These are phyloP conservation scores for Periparus ater DNA, from an alignment of 2,797 vertebrate species.

Conservation along the genomic window DNA sequence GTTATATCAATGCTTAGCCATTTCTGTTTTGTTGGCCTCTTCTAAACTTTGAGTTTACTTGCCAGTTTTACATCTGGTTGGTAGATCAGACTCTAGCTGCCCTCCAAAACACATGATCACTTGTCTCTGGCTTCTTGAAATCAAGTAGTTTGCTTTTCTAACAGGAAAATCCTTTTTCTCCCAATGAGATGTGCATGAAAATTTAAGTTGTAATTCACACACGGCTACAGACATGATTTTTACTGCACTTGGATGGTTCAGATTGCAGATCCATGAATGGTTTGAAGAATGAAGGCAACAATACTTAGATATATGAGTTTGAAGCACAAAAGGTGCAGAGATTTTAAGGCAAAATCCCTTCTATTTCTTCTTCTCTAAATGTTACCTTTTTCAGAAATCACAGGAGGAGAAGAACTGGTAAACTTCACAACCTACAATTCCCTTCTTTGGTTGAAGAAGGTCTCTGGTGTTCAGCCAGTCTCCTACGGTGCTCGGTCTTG, in stretches of 20 bases:
- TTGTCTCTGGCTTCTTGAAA: conserved; percentile 34
- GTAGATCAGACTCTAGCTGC: neutral
- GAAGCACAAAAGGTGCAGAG: conserved; percentile 19
- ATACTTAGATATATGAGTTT: conserved; percentile 49
- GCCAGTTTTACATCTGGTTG: neutral
- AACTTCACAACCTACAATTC: neutral
- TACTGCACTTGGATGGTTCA: neutral
- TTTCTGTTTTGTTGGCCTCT: neutral
- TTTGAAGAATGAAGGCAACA: conserved; percentile 40
- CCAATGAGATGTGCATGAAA: neutral
- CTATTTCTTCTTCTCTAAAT: conserved; percentile 15
- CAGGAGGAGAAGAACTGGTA: neutral
- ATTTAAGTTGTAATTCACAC: neutral
- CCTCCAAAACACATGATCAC: neutral
- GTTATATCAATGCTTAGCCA: neutral
- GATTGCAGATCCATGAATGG: neutral
- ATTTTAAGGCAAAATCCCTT: conserved; percentile 64
- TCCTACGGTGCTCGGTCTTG: neutral
- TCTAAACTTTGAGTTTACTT: neutral
- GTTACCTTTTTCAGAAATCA: neutral
- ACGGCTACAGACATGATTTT: conserved; percentile 2
- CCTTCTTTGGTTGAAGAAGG: neutral
- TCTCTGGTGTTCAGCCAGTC: neutral
- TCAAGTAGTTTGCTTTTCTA: neutral
- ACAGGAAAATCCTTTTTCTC: neutral